A percentile compares a stretch with the other conserved stretches of the same genome.
Conservation (phyloP, 2,797 vertebrate species). For the Sebastes reedi region DNA sequence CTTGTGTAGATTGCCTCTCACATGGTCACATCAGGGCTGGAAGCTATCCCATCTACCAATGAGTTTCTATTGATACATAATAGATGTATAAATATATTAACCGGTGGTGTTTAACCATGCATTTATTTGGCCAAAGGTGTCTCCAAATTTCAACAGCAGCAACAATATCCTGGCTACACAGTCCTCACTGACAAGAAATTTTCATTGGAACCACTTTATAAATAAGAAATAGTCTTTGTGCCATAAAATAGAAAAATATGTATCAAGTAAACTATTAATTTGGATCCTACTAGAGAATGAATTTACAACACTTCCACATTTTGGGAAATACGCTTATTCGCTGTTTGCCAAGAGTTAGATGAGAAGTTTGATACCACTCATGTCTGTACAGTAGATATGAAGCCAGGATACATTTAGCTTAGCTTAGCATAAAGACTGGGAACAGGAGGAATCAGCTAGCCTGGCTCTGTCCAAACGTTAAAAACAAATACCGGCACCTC, state of each 20-base stretch:
- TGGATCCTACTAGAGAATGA: neutral
- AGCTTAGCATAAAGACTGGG: no score
- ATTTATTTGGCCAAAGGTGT: neutral
- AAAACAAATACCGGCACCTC: no score
- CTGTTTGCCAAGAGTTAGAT: no score
- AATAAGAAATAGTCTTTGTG: neutral
- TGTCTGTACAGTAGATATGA: no score
- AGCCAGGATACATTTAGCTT: no score
- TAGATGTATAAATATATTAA: slow-evolving; percentile 29
- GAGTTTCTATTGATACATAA: slow-evolving; percentile 20
- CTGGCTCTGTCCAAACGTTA: no score
- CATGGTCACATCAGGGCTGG: slow-evolving; percentile 36
- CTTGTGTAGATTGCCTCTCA: slow-evolving; percentile 40
- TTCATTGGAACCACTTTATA: neutral
- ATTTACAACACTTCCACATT: neutral
- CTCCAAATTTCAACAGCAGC: neutral
- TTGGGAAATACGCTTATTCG: no score
- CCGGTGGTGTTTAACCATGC: neutral
- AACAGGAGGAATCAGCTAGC: no score
- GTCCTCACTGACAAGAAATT: neutral
- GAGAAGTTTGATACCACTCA: no score
- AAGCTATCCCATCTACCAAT: slow-evolving; percentile 49
- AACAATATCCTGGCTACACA: neutral
- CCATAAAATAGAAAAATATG: neutral
- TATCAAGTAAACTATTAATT: neutral